These are phyloP conservation scores for Leptothorax acervorum DNA, from an alignment of 2,888 invertebrate genomes.

Conservation along the genomic window DNA sequence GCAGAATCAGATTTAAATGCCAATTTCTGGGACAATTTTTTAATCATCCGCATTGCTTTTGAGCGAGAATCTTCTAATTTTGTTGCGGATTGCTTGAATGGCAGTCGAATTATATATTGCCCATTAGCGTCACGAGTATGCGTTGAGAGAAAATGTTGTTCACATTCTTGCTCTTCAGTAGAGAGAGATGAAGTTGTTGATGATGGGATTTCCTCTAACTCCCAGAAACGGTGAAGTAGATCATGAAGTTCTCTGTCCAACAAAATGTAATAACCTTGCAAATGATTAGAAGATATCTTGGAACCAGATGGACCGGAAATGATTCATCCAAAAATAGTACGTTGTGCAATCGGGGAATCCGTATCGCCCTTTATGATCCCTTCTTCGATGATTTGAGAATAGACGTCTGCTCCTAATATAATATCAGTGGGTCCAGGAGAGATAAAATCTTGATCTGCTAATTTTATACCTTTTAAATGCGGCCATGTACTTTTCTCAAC, in stretches of 20 bases:
- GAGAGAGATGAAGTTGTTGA: background rate
- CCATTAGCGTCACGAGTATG: background rate
- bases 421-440: background rate
- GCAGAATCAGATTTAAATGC: too few relatives aligned
- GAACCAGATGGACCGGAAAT: background rate
- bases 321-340: background rate
- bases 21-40: too few relatives aligned
- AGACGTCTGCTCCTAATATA: background rate
- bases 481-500: too few relatives aligned
- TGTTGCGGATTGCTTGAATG: background rate
- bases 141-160: background rate
- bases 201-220: background rate
- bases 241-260: background rate
- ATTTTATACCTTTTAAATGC: too few relatives aligned
- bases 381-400: background rate
- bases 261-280: too few relatives aligned
- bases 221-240: background rate
- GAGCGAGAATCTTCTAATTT: background rate
- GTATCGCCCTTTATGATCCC: background rate
- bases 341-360: background rate
- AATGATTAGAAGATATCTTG: too few relatives aligned
- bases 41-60: too few relatives aligned
- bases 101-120: background rate
- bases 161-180: background rate
- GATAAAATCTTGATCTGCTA: too few relatives aligned